Conservation (phyloP, 2,113 vertebrate genomes). For the Sitta europaea region DNA sequence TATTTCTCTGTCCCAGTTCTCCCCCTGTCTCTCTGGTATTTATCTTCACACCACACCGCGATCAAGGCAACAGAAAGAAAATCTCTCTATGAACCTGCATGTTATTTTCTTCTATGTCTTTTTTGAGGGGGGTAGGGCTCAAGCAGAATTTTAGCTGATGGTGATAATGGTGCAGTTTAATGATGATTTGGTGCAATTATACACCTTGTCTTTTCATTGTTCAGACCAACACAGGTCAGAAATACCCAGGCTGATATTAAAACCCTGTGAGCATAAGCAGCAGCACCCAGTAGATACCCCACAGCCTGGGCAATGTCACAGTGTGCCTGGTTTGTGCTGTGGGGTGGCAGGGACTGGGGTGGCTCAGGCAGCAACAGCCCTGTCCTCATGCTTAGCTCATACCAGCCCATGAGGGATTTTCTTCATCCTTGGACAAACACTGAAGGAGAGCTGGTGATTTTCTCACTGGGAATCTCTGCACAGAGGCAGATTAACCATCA, state of each 20-base stretch:
- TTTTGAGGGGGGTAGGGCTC: background rate
- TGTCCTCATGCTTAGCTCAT: background rate
- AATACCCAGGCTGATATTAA: background rate
- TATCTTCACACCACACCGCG: constrained; percentile 18
- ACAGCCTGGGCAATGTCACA: background rate
- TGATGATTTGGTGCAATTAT: background rate
- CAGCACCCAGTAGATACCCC: background rate
- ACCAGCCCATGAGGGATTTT: background rate
- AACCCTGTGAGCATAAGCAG: background rate
- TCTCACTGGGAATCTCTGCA: background rate
- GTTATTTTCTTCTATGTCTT: background rate
- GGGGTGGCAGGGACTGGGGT: rapidly evolving
- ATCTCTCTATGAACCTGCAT: background rate
- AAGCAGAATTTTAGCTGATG: background rate
- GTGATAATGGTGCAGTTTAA: background rate
- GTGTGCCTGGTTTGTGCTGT: rapidly evolving
- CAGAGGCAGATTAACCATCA: background rate
- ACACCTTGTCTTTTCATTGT: background rate
- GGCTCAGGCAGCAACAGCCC: background rate
- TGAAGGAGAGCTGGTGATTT: background rate
- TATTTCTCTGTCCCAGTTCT: background rate
- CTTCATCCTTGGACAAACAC: background rate
- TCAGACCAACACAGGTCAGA: background rate
- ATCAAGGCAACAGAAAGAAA: constrained; percentile 48
- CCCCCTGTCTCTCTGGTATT: background rate